Evolutionary conservation across 2,113 vertebrate species (phyloP).

Genomic region (Connochaetes taurinus): DNA sequence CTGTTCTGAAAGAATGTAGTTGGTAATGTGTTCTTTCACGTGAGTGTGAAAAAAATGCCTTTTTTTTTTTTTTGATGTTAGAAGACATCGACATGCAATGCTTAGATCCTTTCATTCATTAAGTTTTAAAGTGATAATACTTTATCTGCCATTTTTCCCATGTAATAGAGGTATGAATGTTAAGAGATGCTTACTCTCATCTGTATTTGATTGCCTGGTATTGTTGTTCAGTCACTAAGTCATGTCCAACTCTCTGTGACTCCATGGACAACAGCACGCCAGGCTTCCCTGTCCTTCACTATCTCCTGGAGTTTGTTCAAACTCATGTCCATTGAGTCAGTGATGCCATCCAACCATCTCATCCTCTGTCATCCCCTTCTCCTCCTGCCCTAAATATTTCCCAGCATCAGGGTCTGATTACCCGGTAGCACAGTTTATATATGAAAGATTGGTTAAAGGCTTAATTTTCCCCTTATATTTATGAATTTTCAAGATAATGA

Average conservation of each 20-base stretch:
- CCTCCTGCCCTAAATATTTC: neutral
- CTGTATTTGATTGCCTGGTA: neutral
- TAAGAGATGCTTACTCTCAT: neutral
- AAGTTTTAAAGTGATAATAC: neutral
- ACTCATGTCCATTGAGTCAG: neutral
- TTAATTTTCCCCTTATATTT: neutral
- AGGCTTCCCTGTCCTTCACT: neutral
- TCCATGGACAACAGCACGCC: neutral
- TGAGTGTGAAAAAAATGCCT: neutral
- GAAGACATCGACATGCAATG: neutral
- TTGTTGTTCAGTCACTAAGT: neutral
- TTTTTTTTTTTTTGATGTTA: neutral
- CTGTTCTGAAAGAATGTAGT: neutral
- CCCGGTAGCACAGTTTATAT: neutral
- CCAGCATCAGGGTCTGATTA: neutral
- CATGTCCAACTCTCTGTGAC: neutral
- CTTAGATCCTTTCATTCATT: neutral
- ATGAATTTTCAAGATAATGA: neutral
- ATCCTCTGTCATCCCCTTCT: neutral
- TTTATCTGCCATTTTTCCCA: neutral
- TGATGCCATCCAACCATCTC: neutral
- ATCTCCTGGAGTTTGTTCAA: neutral
- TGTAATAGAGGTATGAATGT: neutral
- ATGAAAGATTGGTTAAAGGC: neutral
- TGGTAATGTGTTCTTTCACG: neutral